Conservation (phyloP, 2,113 vertebrate genomes). For the Zosterops pallidus region DNA sequence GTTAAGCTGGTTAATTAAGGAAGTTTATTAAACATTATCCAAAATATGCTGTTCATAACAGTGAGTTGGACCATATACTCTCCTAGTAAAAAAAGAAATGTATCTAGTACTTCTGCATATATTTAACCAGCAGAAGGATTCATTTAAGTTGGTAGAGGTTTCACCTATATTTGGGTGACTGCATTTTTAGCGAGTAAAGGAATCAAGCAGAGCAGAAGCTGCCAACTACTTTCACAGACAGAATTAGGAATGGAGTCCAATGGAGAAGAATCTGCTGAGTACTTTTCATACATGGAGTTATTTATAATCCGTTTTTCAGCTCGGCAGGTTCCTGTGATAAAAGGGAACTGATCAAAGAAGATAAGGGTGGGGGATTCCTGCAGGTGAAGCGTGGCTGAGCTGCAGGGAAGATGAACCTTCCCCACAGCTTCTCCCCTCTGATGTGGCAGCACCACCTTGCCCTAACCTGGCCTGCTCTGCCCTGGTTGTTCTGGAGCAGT, state of each 20-base stretch:
- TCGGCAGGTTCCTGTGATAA: neutral
- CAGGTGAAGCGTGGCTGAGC: neutral
- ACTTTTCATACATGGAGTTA: neutral
- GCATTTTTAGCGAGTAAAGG: neutral
- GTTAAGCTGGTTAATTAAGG: neutral
- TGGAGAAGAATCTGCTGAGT: neutral
- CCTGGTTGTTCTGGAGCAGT: neutral
- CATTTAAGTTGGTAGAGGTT: neutral
- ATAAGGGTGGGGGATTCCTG: fast-evolving
- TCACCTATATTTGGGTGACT: neutral
- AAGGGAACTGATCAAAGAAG: neutral
- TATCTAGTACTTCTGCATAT: neutral
- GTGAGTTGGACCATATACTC: neutral
- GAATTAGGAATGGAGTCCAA: neutral
- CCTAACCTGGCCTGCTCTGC: neutral
- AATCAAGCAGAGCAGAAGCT: neutral
- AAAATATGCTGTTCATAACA: neutral
- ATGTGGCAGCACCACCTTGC: neutral
- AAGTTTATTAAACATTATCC: neutral
- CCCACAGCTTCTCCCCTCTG: fast-evolving
- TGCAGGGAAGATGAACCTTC: neutral
- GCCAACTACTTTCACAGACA: neutral
- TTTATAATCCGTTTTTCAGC: neutral
- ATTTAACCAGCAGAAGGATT: neutral
- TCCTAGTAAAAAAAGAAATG: neutral